Evolutionary conservation across 2,113 vertebrate species (phyloP), one percentile per base, ranked within the genome.

Genomic region (Agapornis roseicollis): DNA sequence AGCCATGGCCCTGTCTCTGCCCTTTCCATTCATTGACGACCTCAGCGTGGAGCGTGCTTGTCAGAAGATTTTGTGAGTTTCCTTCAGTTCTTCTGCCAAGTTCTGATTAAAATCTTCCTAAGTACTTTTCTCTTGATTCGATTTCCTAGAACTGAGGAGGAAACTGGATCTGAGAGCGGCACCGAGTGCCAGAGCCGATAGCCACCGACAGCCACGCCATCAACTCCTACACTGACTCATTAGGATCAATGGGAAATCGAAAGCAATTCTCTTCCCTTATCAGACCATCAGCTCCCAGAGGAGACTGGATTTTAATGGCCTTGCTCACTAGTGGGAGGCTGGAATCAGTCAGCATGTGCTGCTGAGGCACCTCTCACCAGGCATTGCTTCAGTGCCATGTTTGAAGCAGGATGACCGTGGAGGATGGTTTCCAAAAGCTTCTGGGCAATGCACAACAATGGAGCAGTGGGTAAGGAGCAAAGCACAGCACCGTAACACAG

Each of bases 61-160:
- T 83, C 87, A 86, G 88, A 91, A 89, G 42, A 86, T 88, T 96
- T 92, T 89, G 82, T 78, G 77, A 44, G 71, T 91, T 94, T 90
- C 84, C 50, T 94, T 82, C 91, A 90, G 91, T 85, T 96, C 80
- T 82, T 79, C 93, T 88, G 85, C 89, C 95, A 97, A 90, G 65
- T 77, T 96, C 69, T 82, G 85, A 94, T 89, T 96, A 93, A 96
- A 97, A 92, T 66, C 86, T 90, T 94, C 66, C 72, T 85, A 92
- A 91, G 91, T 60, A 84, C 64, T 93, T 94, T 95, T 79, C 86
- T 60, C 76, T 93, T 88, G 47, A 93, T 90, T 91, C 23, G 14
- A 79, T 96, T 95, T 96, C 87, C 91, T 91, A 81, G 70, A 90
- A 93, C 56, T 52, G 85, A 91, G 86, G 72, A 94, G 50, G 16